Evolutionary conservation across 1,140 invertebrate genomes (phyloP).

Genomic region (Euwallacea fornicatus): DNA sequence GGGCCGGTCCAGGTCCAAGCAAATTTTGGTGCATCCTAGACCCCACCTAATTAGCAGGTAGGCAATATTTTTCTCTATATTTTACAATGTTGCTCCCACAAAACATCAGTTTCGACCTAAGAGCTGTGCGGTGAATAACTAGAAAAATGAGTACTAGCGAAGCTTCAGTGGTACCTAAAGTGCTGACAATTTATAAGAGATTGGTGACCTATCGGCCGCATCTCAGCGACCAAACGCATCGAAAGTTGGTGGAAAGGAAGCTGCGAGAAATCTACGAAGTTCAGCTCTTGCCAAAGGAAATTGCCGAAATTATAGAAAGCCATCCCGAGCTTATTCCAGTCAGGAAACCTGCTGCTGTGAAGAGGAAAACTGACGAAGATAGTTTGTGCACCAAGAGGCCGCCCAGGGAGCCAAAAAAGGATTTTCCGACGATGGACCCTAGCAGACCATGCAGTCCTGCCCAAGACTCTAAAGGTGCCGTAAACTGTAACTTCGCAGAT

Average conservation of each 20-base stretch:
- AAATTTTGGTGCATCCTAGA: too few relatives aligned
- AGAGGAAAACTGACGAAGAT: background rate
- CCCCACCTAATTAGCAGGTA: too few relatives aligned
- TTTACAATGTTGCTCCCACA: too few relatives aligned
- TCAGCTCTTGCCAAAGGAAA: background rate
- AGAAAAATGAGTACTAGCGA: conserved; percentile 1
- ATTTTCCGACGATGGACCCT: background rate
- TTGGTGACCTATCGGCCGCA: background rate
- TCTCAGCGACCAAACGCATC: background rate
- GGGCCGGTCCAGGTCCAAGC: too few relatives aligned
- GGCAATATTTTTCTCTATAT: too few relatives aligned
- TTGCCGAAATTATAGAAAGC: background rate
- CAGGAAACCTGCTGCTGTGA: background rate
- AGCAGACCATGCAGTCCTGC: background rate
- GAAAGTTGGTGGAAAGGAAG: conserved; percentile 9
- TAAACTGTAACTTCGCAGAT: too few relatives aligned
- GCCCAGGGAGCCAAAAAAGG: background rate
- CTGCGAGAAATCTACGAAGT: conserved; percentile 11
- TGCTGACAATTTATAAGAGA: background rate
- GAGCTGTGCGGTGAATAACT: background rate
- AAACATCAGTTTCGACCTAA: too few relatives aligned
- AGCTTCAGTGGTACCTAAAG: background rate
- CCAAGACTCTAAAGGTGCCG: too few relatives aligned
- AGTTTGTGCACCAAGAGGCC: background rate
- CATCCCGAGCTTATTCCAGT: background rate